phyloP scores from a whole-genome alignment of 2,888 invertebrate species.

The Trichacis sp. region DNA sequence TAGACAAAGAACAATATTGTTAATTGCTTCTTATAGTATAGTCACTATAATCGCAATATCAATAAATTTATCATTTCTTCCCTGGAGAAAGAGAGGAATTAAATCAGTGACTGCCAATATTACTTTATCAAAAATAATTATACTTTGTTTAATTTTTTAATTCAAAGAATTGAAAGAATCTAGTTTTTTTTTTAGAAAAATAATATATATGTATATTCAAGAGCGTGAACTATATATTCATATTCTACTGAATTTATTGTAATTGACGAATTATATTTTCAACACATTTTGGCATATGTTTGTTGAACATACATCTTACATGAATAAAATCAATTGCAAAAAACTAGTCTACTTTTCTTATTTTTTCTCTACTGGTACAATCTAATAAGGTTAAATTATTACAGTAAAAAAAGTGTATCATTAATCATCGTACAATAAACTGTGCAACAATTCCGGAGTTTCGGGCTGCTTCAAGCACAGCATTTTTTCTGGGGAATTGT shows the following conservation, averaged over 20 bases:
- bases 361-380: background rate
- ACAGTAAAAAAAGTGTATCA: too few species aligned
- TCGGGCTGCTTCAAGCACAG: conserved; percentile 62
- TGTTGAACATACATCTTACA: conserved; percentile 9
- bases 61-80: too few species aligned
- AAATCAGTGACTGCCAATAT: too few species aligned
- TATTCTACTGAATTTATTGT: conserved; percentile 11
- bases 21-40: too few species aligned
- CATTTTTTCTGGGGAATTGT: conserved; percentile 51
- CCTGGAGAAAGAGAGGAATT: too few species aligned
- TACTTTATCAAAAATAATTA: too few species aligned
- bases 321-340: conserved; percentile 1
- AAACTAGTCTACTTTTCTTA: too few species aligned
- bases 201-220: background rate
- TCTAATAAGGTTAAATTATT: too few species aligned
- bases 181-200: background rate
- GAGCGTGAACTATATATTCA: too few species aligned
- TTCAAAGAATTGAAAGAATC: background rate
- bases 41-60: too few species aligned
- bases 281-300: conserved; percentile 11
- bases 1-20: too few species aligned
- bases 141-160: too few species aligned
- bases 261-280: conserved; percentile 13
- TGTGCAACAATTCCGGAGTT: conserved; percentile 61
- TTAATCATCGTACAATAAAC: conserved; percentile 59